These are phyloP conservation scores for Amazona finschi DNA, from an alignment of 2,797 vertebrate species.

Conservation along the genomic window DNA sequence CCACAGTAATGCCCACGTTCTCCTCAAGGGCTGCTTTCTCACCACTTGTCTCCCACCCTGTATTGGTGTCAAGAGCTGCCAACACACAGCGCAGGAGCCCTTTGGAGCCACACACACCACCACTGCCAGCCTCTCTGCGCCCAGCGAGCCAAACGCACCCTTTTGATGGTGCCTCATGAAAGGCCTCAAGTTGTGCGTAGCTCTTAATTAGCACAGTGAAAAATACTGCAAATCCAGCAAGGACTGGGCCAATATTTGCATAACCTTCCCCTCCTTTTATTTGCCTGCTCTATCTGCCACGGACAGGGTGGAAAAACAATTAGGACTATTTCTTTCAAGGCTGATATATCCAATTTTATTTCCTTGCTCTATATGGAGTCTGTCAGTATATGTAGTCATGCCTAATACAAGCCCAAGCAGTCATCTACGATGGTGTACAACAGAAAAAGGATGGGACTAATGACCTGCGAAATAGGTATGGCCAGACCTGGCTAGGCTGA, in stretches of 20 bases:
- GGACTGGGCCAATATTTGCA: neutral
- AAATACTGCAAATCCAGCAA: neutral
- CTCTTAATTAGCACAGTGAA: neutral
- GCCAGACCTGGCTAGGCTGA: constrained; percentile 4
- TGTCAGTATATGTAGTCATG: neutral
- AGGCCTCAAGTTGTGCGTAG: neutral
- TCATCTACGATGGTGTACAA: neutral
- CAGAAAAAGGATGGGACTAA: neutral
- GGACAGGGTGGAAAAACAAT: neutral
- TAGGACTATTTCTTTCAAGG: neutral
- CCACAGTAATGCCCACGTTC: neutral
- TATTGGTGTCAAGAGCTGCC: neutral
- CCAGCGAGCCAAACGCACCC: neutral
- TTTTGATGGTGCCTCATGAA: neutral
- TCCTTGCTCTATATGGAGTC: neutral
- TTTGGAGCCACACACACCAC: neutral
- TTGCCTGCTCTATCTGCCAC: neutral
- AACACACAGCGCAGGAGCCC: neutral
- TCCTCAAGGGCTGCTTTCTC: neutral
- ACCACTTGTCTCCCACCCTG: neutral
- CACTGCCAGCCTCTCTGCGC: neutral
- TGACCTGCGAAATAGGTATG: constrained; percentile 36
- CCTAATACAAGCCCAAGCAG: neutral
- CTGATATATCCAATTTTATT: neutral
- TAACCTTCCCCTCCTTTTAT: neutral